A percentile compares a stretch with the other conserved stretches of the same genome.
These are phyloP conservation scores for Dryobates pubescens DNA, from an alignment of 2,797 vertebrate species.

Conservation along the genomic window DNA sequence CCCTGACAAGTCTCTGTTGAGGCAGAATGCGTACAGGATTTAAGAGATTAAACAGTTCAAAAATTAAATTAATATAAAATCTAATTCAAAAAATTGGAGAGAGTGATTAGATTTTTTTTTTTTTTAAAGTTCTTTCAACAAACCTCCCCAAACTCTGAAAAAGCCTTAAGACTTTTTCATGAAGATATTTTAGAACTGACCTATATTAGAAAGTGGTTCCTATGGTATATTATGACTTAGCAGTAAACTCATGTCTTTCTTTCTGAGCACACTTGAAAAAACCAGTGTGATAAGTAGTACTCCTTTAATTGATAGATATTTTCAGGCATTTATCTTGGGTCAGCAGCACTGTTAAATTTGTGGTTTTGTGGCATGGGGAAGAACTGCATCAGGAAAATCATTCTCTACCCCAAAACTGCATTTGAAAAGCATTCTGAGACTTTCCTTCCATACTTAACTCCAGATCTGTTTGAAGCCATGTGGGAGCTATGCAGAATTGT, in stretches of 20 bases:
- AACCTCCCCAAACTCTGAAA: neutral
- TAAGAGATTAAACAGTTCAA: neutral
- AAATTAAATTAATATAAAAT: neutral
- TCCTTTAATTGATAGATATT: neutral
- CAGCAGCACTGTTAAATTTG: neutral
- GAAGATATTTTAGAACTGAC: neutral
- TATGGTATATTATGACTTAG: neutral
- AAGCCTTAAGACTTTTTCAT: neutral
- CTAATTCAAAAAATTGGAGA: fast-evolving
- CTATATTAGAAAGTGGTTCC: neutral
- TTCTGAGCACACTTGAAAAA: neutral
- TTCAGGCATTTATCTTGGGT: neutral
- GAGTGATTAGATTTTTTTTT: neutral
- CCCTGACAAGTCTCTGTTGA: neutral
- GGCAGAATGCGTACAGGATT: neutral
- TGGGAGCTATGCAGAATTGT: neutral
- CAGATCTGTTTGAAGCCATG: neutral
- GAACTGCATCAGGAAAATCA: neutral
- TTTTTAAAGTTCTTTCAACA: neutral
- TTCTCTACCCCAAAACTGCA: neutral
- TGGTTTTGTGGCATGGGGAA: neutral
- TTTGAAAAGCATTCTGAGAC: neutral
- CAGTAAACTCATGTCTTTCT: neutral
- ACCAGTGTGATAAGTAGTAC: neutral
- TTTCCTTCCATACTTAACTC: neutral